phyloP scores from a whole-genome alignment of 2,888 invertebrate genomes.

The Ditylenchus weischeri region DNA sequence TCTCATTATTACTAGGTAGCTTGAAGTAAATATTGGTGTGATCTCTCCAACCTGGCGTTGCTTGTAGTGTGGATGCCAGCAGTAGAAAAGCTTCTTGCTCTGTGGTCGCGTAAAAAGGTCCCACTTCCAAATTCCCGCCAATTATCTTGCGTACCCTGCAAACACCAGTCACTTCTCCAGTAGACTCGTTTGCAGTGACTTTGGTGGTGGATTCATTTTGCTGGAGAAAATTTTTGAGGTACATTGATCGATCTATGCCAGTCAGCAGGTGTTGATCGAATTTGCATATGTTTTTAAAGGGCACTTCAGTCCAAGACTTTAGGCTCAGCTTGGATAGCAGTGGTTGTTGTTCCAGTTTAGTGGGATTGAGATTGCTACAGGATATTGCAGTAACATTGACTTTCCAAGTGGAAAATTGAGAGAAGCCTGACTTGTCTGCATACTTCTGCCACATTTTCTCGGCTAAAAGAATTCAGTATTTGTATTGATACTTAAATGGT shows the following conservation, averaged over 20 bases:
- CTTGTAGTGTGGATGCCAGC: background rate
- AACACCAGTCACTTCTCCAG: background rate
- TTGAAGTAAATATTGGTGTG: background rate
- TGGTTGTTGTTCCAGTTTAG: background rate
- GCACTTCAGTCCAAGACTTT: background rate
- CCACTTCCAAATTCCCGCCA: conserved; percentile 4
- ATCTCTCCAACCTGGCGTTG: background rate
- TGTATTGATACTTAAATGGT: no score
- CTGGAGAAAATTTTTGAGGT: background rate
- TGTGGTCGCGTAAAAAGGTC: background rate
- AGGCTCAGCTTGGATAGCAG: background rate
- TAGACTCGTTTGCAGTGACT: background rate
- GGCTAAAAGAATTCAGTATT: background rate
- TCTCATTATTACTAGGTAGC: background rate
- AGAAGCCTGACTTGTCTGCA: background rate
- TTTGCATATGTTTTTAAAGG: background rate
- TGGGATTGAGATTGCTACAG: background rate
- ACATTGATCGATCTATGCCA: conserved; percentile 3
- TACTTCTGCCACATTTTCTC: background rate
- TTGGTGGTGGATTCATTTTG: background rate
- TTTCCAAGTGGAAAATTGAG: background rate
- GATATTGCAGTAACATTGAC: background rate
- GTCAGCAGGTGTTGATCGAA: background rate
- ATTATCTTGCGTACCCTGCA: background rate
- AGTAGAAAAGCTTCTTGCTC: background rate